Base-by-base conservation (phyloP, 2,113 vertebrate species). In the Mesitornis unicolor region DNA sequence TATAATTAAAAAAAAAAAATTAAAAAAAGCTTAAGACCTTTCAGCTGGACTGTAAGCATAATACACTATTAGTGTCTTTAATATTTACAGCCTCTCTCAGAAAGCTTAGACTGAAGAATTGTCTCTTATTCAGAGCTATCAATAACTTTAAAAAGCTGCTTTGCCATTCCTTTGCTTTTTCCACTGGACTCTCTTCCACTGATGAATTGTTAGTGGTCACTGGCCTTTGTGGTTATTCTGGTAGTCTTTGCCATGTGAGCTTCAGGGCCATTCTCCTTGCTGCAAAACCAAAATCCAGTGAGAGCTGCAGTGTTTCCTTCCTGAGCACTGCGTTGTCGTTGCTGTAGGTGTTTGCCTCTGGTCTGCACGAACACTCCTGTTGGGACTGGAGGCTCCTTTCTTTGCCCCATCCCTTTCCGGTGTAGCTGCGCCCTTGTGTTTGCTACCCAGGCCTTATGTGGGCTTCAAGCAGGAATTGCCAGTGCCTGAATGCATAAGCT, bases 331-430 rank as follows among this genome's bases (percentile, higher is more conserved):
- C 25, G 6, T 26, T 60, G n/a, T n/a, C 28, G 51, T 38, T 71
- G 35, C 70, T 85, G 48, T 11, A 18, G 45, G 17, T 26, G 19
- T 22, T 76, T 79, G 13, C 25, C 28, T 47, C 22, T 35, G 10
- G 5, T 4, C 45, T 61, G n/a, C 25, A 10, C 7, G 22, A 36
- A 16, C 0, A 1, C 28, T 70, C 25, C 29, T 4, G 0, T 1
- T 43, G 51, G 68, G 43, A 1, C 22, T 33, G 50, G 25, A 28
- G 8, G 3, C 60, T 75, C 42, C 68, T 61, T 42, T 45, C 42
- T 54, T 43, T 83, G 48, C 12, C n/a, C 31, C 13, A 3, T 56
- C 36, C 24, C 11, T 56, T 33, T 31, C 5, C 0, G 7, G 7
- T 48, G 68, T 26, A 11, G 20, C 26, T 64, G 57, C 16, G 20